Evolutionary conservation across 2,113 vertebrate species (phyloP), one percentile per base, ranked within the genome.

Genomic region (Nibea coibor): DNA sequence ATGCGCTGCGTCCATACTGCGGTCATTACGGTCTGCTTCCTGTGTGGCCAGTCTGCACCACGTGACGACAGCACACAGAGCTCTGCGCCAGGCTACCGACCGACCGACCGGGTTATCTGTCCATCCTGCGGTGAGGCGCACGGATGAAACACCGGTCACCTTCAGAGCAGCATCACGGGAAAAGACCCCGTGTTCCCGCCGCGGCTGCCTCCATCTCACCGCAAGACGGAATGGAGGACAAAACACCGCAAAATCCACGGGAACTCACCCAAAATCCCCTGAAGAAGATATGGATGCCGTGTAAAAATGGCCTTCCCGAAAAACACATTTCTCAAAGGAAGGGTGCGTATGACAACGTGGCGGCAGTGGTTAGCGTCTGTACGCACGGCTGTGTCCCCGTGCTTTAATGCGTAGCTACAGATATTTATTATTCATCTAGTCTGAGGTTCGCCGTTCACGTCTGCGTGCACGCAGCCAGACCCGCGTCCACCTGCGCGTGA

Each of bases 281-380:
- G 31, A 97, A 97, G 92, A 98, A 98, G 89, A 97, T 97, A 78
- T 98, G 97, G 97, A 95, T 97, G 93, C 97, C 97, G 5, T 97
- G 92, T 77, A 97, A 95, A 93, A 97, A 97, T 76, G 97, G 97
- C 82, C 95, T 94, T 71, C 96, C 96, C 0, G 97, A 96, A 24
- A 94, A 93, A 72, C 95, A 96, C 90, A 96, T 95, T 87, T 95
- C 94, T 78, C 96, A 96, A 68, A 96, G 96, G 80, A 96, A 94
- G 87, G 96, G 97, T 97, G 90, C 90, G 97, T 93, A 88, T 54
- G 39, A 8, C 78, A 61, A 24, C 70, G 74, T 67, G 81, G 71
- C 85, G 58, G 19, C 77, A 4, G 0, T 0, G 16, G 59, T 24
- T 75, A 64, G 62, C 75, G 1, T 48, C 1, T 6, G 0, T 4